Percentiles rank a stretch among this genome's conserved stretches.
phyloP scores from a whole-genome alignment of 2,888 invertebrate genomes.

The Thera obeliscata region DNA sequence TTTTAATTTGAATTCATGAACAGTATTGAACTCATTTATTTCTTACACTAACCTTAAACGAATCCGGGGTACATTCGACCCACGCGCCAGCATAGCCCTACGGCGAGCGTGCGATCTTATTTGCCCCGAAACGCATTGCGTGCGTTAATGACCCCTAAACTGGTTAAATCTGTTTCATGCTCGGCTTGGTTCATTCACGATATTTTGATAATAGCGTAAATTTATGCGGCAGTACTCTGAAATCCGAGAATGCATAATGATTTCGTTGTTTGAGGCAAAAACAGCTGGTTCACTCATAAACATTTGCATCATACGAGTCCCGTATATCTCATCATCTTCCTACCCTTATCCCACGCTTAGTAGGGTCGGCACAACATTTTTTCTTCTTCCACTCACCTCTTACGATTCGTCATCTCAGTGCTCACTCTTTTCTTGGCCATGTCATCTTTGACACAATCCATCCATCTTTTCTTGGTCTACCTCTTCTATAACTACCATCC shows the following conservation, averaged over 20 bases:
- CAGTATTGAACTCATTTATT: conserved; percentile 9
- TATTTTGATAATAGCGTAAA: conserved; percentile 83
- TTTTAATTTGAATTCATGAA: not conserved
- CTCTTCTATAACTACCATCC: too few relatives aligned
- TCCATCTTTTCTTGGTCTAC: too few relatives aligned
- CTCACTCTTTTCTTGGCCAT: too few relatives aligned
- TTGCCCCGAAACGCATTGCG: conserved; percentile 67
- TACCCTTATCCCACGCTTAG: too few relatives aligned
- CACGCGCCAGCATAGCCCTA: conserved; percentile 46
- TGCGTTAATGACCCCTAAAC: conserved; percentile 78
- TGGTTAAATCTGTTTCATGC: conserved; percentile 72
- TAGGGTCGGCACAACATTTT: too few relatives aligned
- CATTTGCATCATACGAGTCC: not conserved
- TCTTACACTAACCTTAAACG: conserved; percentile 29
- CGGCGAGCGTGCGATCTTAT: conserved; percentile 48
- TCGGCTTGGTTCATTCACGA: conserved; percentile 73
- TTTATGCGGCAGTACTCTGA: conserved; percentile 77
- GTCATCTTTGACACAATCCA: too few relatives aligned
- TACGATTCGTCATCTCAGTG: too few relatives aligned
- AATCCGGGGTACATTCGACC: conserved; percentile 32
- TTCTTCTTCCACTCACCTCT: too few relatives aligned
- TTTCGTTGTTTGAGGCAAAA: conserved; percentile 30
- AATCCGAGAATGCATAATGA: conserved; percentile 81
- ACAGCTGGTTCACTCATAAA: conserved; percentile 21
- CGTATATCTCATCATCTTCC: too few relatives aligned